These are phyloP conservation scores for Tor tambroides DNA, from an alignment of 2,113 vertebrate genomes.

Conservation along the genomic window DNA sequence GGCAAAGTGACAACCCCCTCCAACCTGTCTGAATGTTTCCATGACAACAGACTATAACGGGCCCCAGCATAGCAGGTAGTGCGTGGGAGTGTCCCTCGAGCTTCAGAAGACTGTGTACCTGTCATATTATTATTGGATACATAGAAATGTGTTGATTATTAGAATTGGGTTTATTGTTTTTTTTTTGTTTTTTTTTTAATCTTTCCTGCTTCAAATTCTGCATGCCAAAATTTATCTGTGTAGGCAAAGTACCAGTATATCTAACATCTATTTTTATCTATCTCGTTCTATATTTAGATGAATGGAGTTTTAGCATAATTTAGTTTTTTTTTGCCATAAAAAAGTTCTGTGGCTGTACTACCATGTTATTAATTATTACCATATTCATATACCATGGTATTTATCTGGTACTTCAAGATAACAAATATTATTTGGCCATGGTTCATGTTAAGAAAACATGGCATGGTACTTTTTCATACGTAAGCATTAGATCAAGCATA, in stretches of 20 bases:
- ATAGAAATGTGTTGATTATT: conserved; percentile 31
- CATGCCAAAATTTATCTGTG: background rate
- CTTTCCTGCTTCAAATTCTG: background rate
- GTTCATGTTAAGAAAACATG: background rate
- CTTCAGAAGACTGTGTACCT: conserved; percentile 42
- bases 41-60: conserved; percentile 65
- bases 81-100: conserved; percentile 57
- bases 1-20: conserved; percentile 23
- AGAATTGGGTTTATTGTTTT: background rate
- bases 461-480: too few relatives aligned
- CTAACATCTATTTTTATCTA: background rate
- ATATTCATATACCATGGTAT: background rate
- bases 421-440: background rate
- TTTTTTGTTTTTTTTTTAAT: background rate
- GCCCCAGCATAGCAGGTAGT: conserved; percentile 19
- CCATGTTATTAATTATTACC: background rate
- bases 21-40: conserved; percentile 61
- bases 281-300: background rate
- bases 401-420: background rate
- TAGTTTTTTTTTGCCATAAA: background rate
- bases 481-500: background rate
- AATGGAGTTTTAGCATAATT: background rate
- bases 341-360: background rate
- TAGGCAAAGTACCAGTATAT: background rate
- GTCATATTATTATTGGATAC: conserved; percentile 44